phyloP scores from a whole-genome alignment of 2,113 vertebrate species.

The Poeciliopsis turrubarensis region DNA sequence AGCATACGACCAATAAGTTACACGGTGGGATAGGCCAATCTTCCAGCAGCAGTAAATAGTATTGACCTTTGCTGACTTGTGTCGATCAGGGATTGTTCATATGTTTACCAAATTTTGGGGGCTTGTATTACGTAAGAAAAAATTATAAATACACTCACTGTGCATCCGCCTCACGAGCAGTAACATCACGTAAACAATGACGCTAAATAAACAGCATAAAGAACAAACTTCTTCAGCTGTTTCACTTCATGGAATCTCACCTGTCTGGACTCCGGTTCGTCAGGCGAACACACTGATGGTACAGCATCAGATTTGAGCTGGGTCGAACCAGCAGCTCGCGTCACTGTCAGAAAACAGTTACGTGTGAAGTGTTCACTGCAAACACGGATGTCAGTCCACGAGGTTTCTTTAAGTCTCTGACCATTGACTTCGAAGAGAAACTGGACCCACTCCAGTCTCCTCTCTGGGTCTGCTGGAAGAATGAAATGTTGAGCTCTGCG shows the following conservation, averaged over 20 bases:
- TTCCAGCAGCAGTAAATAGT: no score
- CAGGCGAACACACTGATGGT: slow-evolving; percentile 24
- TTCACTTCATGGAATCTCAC: neutral
- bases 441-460: slow-evolving; percentile 55
- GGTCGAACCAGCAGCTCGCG: neutral
- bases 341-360: slow-evolving; percentile 34
- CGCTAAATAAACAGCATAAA: neutral
- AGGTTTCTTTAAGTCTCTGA: slow-evolving; percentile 34
- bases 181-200: no score
- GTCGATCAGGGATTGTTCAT: no score
- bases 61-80: no score
- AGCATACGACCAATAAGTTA: no score
- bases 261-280: neutral
- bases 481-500: slow-evolving; percentile 19
- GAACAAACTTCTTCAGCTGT: neutral
- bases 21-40: no score
- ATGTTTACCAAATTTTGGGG: no score
- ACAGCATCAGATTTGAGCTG: slow-evolving; percentile 41
- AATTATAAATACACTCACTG: no score
- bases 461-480: slow-evolving; percentile 50
- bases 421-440: slow-evolving; percentile 40
- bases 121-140: no score
- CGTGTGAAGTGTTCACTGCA: slow-evolving; percentile 54
- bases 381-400: slow-evolving; percentile 50
- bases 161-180: no score